Evolutionary conservation across 2,888 invertebrate species (phyloP), one percentile per base, ranked within the genome.

Genomic region (Acronicta aceris): DNA sequence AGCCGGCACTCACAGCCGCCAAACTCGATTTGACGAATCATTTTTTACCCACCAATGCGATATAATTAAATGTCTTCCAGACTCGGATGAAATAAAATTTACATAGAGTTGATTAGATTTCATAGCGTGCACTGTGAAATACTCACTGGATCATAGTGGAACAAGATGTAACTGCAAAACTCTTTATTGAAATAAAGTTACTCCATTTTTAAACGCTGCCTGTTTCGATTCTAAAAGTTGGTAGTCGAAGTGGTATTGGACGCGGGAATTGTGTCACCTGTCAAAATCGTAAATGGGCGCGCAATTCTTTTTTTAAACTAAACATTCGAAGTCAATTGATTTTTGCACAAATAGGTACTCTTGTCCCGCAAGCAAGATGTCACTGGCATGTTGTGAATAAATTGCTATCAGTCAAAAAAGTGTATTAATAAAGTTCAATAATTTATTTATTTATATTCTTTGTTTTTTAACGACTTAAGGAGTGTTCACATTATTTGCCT

Each of bases 21-120:
- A 67, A 63, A 74, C 65, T 69, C 65, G 70, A 71, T 70, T 71
- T 76, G 75, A 77, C 73, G 78, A 71, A 76, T 67, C 27, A 62
- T 72, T 74, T 76, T 76, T 78, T 56, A 65, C 50, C 47, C 40
- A 56, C 53, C 43, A 65, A 67, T 43, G 65, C 54, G 52, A 70
- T 59, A 54, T 72, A 71, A 74, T 74, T 77, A 70, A 75, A 75
- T 63, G 75, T 65, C 59, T 59, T 57, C 52, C 52, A 60, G 51
- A 25, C 43, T 52, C 45, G 42, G 38, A 42, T 53, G 56, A 58
- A 38, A 68, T 55, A 56, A 47, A 49, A 67, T 71, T 69, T 64
- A 61, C 63, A 59, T 57, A 60, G 51, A 49, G 51, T 60, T 69
- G 63, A 62, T 74, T 76, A 76, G 74, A 67, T 74, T 74, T 65